Percentiles rank a stretch among this genome's conserved stretches.
Conservation (phyloP, 2,888 invertebrate genomes). For the Euphydryas editha region DNA sequence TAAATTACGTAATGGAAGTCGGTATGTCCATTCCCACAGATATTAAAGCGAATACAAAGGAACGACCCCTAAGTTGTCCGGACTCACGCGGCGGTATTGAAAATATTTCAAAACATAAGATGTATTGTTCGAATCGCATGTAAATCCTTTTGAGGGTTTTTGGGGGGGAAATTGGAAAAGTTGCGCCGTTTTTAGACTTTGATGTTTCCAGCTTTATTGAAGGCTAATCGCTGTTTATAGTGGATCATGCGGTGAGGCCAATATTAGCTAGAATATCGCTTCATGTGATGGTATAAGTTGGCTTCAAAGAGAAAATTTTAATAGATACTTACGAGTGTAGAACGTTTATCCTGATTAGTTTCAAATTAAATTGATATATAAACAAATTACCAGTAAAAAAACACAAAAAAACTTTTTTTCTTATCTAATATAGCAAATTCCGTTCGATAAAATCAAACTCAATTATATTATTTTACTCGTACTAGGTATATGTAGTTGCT, state of each 20-base stretch:
- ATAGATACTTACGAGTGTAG: slow-evolving; percentile 8
- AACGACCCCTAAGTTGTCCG: slow-evolving; percentile 66
- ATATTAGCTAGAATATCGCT: slow-evolving; percentile 26
- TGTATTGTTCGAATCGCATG: slow-evolving; percentile 69
- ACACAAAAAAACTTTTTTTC: too few species aligned
- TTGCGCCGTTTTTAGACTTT: slow-evolving; percentile 64
- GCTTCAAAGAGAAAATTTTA: slow-evolving; percentile 23
- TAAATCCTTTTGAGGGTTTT: slow-evolving; percentile 78
- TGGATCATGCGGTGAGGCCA: slow-evolving; percentile 36
- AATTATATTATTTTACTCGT: too few species aligned
- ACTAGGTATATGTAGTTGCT: too few species aligned
- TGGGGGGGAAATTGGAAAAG: slow-evolving; percentile 79
- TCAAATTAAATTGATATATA: slow-evolving; percentile 6
- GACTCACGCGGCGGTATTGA: slow-evolving; percentile 80
- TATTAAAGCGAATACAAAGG: slow-evolving; percentile 78
- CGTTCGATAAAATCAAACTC: too few species aligned
- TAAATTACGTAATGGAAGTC: slow-evolving; percentile 81
- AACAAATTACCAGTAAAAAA: neutral
- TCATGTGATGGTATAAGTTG: neutral
- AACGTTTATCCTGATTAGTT: neutral
- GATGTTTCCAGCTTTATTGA: slow-evolving; percentile 65
- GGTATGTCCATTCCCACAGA: slow-evolving; percentile 83
- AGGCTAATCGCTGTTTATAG: slow-evolving; percentile 53
- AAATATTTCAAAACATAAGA: slow-evolving; percentile 74
- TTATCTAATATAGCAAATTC: too few species aligned